Evolutionary conservation across 2,888 invertebrate species (phyloP).

Genomic region (Zhuqinia jingwanae): DNA sequence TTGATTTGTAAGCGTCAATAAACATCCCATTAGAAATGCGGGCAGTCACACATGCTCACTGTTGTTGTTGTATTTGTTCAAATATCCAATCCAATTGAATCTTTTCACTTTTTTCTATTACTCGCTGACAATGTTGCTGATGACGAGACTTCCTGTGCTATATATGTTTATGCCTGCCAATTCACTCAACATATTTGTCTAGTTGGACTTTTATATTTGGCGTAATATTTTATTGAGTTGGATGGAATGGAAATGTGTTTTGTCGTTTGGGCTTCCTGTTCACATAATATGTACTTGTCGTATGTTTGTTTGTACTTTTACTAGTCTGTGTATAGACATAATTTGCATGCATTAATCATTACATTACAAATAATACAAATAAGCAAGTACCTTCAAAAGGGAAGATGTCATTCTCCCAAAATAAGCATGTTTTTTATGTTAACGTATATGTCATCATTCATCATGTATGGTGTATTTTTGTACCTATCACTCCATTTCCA

Average conservation of each 20-base stretch:
- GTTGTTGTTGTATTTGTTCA: slow-evolving; percentile 5
- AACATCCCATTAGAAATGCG: not conserved
- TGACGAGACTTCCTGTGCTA: not conserved
- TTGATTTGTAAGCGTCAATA: too few species aligned
- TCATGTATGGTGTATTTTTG: too few species aligned
- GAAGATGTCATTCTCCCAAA: too few species aligned
- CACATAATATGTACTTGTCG: not conserved
- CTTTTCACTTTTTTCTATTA: not conserved
- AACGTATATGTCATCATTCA: not conserved
- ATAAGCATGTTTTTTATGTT: too few species aligned
- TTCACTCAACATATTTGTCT: too few species aligned
- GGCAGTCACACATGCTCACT: not conserved
- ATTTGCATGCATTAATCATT: slow-evolving; percentile 28
- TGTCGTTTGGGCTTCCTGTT: not conserved
- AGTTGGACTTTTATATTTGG: slow-evolving; percentile 17
- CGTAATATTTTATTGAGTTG: not conserved
- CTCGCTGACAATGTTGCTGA: not conserved
- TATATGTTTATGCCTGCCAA: not conserved
- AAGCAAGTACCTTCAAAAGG: slow-evolving; percentile 16
- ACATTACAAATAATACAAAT: too few species aligned
- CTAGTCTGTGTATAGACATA: not conserved
- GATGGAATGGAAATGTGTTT: not conserved
- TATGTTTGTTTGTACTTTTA: not conserved
- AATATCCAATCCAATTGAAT: slow-evolving; percentile 12
- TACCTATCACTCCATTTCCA: slow-evolving; percentile 18